phyloP scores from a whole-genome alignment of 2,797 vertebrate genomes.

The Thalassophryne amazonica region DNA sequence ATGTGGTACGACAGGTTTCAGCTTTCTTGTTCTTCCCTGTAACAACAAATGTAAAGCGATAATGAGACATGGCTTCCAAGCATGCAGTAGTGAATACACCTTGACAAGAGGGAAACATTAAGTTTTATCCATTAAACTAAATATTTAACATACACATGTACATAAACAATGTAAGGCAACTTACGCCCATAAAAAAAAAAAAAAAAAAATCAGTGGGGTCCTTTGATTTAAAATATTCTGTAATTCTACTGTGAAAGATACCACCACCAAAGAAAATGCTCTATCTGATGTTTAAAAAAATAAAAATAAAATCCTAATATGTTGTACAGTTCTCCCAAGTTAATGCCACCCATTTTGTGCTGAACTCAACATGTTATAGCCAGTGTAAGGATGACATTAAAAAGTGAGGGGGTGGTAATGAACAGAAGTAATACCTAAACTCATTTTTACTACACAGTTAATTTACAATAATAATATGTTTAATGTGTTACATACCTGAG shows the following conservation, averaged over 20 bases:
- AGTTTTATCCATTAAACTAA: constrained; percentile 38
- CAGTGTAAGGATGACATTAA: too few relatives aligned
- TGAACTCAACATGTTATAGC: too few relatives aligned
- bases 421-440: constrained; percentile 8
- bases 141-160: constrained; percentile 35
- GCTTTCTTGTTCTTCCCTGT: not conserved
- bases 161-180: constrained; percentile 50
- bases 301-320: constrained; percentile 11
- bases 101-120: constrained; percentile 3
- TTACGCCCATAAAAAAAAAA: too few relatives aligned
- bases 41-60: constrained; percentile 2
- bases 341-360: too few relatives aligned
- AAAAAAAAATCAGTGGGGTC: constrained; percentile 12
- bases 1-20: not conserved
- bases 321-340: constrained; percentile 8
- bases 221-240: not conserved
- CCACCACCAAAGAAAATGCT: too few relatives aligned
- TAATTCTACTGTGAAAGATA: too few relatives aligned
- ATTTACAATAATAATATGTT: constrained; percentile 24
- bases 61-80: constrained; percentile 5
- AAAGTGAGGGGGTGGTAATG: too few relatives aligned
- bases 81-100: constrained; percentile 9
- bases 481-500: constrained; percentile 38
- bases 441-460: constrained; percentile 2
- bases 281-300: constrained; percentile 16